These are phyloP conservation scores for Bemisia tabaci DNA, from an alignment of 1,140 invertebrate species.

Conservation along the genomic window DNA sequence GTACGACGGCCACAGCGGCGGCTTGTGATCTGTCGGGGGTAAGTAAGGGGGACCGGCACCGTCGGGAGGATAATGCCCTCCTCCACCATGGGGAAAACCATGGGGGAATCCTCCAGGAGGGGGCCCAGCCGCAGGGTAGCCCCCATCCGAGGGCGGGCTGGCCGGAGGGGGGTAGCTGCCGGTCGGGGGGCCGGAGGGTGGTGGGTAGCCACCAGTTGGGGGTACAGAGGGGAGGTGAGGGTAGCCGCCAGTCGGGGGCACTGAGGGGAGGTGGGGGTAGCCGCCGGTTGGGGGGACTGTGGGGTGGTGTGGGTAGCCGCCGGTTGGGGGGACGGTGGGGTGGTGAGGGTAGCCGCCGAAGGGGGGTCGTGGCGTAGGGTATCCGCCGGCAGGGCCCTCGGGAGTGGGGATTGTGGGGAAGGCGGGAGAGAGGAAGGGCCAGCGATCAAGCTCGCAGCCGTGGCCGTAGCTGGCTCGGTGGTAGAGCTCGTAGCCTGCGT, in stretches of 20 bases:
- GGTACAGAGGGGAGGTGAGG: neutral
- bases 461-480: constrained; percentile 61
- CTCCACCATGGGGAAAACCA: no score
- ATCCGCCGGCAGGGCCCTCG: neutral
- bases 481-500: constrained; percentile 53
- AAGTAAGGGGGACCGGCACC: neutral
- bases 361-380: neutral
- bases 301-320: neutral
- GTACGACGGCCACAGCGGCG: neutral
- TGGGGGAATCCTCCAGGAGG: neutral
- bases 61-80: neutral
- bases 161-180: neutral
- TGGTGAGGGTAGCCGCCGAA: neutral
- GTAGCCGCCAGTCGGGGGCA: constrained; percentile 6
- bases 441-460: constrained; percentile 51
- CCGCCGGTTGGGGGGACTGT: neutral
- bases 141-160: neutral
- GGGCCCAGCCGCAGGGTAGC: neutral
- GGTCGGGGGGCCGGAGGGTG: constrained; percentile 2
- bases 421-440: neutral
- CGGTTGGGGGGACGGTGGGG: neutral
- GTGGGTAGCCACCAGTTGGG: neutral
- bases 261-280: neutral
- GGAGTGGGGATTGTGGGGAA: neutral
- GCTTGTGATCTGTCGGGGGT: constrained; percentile 10